These are phyloP conservation scores for Daphoenositta chrysoptera DNA, from an alignment of 2,113 vertebrate species.

Conservation along the genomic window DNA sequence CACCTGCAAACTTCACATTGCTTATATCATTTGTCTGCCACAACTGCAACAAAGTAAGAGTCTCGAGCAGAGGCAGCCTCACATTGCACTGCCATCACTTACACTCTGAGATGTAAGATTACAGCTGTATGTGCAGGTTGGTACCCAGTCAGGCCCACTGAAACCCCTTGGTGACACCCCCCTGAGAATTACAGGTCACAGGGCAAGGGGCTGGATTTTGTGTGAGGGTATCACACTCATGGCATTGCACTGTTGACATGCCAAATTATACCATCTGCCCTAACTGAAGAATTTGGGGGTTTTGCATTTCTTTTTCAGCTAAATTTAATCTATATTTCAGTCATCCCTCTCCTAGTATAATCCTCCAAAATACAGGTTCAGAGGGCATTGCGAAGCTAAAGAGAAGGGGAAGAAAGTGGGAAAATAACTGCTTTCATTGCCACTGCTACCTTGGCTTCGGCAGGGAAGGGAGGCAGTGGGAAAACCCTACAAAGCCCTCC, in stretches of 20 bases:
- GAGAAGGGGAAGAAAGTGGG: not conserved
- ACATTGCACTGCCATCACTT: not conserved
- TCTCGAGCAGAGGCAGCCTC: not conserved
- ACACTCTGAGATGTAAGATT: not conserved
- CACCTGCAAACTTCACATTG: not conserved
- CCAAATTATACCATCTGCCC: not conserved
- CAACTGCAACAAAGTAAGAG: not conserved
- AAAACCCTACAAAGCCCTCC: not conserved
- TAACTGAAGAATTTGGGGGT: not conserved
- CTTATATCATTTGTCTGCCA: rapidly evolving
- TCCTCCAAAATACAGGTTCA: not conserved
- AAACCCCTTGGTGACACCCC: not conserved
- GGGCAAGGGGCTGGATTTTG: not conserved
- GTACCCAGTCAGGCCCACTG: not conserved
- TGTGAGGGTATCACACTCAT: not conserved
- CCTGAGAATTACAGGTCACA: not conserved
- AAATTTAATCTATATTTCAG: not conserved
- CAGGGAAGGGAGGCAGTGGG: not conserved
- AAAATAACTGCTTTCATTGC: not conserved
- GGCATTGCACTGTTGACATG: not conserved
- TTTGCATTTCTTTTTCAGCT: not conserved
- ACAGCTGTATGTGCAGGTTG: rapidly evolving
- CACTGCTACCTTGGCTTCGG: not conserved
- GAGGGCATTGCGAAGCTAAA: not conserved
- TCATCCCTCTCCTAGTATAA: not conserved